Evolutionary conservation across 1,140 invertebrate species (phyloP).

Genomic region (Meloidogyne chitwoodi): DNA sequence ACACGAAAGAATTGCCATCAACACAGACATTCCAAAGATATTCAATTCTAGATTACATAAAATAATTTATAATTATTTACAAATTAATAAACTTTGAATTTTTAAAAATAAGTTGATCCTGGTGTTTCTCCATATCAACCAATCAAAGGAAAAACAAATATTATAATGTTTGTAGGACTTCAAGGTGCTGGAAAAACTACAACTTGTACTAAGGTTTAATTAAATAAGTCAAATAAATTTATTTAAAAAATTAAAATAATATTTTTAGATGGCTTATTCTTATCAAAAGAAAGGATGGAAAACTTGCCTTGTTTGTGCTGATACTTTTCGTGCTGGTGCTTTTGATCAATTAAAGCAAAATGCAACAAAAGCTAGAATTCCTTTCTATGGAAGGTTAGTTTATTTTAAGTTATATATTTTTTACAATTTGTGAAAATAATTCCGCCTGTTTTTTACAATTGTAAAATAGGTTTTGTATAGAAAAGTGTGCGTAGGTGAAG

Average conservation of each 20-base stretch:
- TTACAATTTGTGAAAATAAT: neutral
- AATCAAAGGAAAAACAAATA: conserved; percentile 85
- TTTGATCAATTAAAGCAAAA: conserved; percentile 99
- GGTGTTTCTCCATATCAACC: conserved; percentile 95
- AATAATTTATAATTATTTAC: no score
- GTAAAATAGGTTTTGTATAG: no score
- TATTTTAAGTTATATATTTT: no score
- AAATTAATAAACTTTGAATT: no score
- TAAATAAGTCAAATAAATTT: neutral
- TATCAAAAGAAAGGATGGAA: conserved; percentile 99
- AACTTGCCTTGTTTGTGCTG: conserved; percentile 94
- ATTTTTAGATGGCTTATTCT: conserved; percentile 75
- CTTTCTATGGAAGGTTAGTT: conserved; percentile 93
- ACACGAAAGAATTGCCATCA: no score
- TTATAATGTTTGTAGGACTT: conserved; percentile 99
- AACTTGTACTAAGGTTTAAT: conserved; percentile 83
- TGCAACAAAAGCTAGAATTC: conserved; percentile 97
- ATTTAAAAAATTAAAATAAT: neutral
- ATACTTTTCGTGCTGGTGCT: conserved; percentile 98
- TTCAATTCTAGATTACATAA: no score
- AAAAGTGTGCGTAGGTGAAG: no score
- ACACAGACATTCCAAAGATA: no score
- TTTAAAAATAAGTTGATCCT: conserved; percentile 95
- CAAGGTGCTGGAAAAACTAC: conserved; percentile 98
- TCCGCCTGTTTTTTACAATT: neutral